Percentiles rank a stretch among this genome's conserved stretches.
phyloP scores from a whole-genome alignment of 2,888 invertebrate species.

The Dynastes hyllus region DNA sequence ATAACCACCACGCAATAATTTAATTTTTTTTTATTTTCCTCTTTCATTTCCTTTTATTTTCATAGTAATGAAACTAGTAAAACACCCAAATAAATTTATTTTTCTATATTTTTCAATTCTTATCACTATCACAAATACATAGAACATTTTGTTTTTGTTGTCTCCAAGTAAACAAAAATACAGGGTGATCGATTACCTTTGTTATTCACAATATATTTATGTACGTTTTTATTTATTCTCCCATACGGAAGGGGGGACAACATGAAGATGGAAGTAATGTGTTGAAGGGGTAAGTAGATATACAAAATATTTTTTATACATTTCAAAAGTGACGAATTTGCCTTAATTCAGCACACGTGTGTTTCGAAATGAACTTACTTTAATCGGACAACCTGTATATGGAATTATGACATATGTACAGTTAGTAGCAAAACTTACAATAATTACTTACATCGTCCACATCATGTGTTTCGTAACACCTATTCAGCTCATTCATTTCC shows the following conservation, averaged over 20 bases:
- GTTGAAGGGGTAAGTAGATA: not conserved
- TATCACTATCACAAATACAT: conserved; percentile 60
- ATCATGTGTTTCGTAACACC: conserved; percentile 2
- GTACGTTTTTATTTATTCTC: too few species aligned
- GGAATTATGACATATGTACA: conserved; percentile 64
- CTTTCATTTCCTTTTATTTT: not conserved
- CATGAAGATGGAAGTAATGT: conserved; percentile 2
- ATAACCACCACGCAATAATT: too few species aligned
- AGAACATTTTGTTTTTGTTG: conserved; percentile 54
- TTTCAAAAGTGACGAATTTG: not conserved
- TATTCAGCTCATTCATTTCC: conserved; percentile 7
- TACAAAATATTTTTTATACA: conserved; percentile 37
- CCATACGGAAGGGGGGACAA: not conserved
- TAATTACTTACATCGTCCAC: conserved; percentile 41
- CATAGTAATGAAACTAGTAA: conserved; percentile 36
- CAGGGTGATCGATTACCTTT: conserved; percentile 27
- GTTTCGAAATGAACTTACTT: conserved; percentile 1
- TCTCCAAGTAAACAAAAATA: conserved; percentile 62
- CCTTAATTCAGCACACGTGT: not conserved
- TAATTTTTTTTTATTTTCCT: too few species aligned
- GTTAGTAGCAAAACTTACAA: conserved; percentile 66
- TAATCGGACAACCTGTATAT: conserved; percentile 39
- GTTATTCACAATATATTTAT: conserved; percentile 5
- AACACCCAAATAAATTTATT: conserved; percentile 48
- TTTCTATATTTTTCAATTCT: conserved; percentile 54